Percentiles rank a stretch among this genome's conserved stretches.
Evolutionary conservation across 2,113 vertebrate species (phyloP).

Genomic region (Nasalis larvatus): DNA sequence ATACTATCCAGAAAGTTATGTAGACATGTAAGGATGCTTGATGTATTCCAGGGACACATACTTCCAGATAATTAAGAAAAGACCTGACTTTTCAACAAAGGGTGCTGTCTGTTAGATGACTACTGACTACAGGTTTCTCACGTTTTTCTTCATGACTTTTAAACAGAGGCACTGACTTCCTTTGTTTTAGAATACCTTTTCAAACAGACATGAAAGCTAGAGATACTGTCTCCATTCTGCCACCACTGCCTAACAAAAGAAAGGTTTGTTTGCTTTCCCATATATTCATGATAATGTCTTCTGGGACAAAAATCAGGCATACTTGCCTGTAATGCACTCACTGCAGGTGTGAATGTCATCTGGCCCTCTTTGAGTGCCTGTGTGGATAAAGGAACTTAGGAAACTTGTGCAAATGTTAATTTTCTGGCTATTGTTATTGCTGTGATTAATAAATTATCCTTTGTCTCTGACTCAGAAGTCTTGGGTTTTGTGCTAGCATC

Average conservation of each 20-base stretch:
- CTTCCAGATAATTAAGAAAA: background rate
- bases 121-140: background rate
- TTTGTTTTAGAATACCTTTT: background rate
- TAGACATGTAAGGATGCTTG: background rate
- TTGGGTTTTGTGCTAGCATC: background rate
- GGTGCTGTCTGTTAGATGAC: background rate
- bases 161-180: background rate
- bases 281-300: background rate
- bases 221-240: background rate
- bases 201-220: background rate
- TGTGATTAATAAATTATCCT: background rate
- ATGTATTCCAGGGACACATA: no score
- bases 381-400: background rate
- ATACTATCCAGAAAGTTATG: background rate
- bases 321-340: background rate
- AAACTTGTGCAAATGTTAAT: background rate
- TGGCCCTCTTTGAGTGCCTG: background rate
- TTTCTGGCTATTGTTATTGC: background rate
- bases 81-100: background rate
- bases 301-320: background rate
- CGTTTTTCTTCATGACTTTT: background rate
- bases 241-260: rapidly evolving
- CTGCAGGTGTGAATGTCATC: background rate
- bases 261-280: background rate
- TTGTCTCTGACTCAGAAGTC: background rate